Evolutionary conservation across 2,888 invertebrate species (phyloP).

Genomic region (Parascotia fuliginaria): DNA sequence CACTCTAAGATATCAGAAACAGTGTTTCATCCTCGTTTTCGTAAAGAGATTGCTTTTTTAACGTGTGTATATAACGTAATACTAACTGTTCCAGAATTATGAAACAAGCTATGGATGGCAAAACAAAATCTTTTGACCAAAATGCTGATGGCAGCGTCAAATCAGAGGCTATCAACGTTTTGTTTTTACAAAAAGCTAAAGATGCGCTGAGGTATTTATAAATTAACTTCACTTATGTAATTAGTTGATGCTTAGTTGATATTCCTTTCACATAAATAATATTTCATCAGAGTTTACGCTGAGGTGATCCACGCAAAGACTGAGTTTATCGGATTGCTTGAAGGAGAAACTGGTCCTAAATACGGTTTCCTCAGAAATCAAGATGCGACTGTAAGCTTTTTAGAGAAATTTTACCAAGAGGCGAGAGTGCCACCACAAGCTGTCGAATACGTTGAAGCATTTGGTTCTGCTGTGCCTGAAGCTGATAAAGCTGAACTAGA

Average conservation of each 20-base stretch:
- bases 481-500: conserved; percentile 88
- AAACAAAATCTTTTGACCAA: conserved; percentile 93
- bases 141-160: conserved; percentile 89
- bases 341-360: conserved; percentile 50
- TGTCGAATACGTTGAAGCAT: conserved; percentile 88
- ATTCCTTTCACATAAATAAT: not conserved
- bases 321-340: conserved; percentile 77
- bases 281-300: conserved; percentile 87
- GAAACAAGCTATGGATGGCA: conserved; percentile 90
- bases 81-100: conserved; percentile 40
- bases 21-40: too few species aligned
- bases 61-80: too few species aligned
- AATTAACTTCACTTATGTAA: conserved; percentile 17
- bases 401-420: conserved; percentile 79
- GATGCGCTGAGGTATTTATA: conserved; percentile 78
- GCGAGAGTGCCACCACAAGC: conserved; percentile 82
- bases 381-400: conserved; percentile 40
- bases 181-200: conserved; percentile 88
- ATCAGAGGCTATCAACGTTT: conserved; percentile 88
- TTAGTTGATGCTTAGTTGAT: too few species aligned
- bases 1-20: too few species aligned
- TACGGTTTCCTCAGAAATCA: conserved; percentile 49
- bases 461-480: conserved; percentile 85
- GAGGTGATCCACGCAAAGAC: conserved; percentile 89
- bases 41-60: too few species aligned